phyloP scores from a whole-genome alignment of 2,797 vertebrate species.

The Allobates femoralis region DNA sequence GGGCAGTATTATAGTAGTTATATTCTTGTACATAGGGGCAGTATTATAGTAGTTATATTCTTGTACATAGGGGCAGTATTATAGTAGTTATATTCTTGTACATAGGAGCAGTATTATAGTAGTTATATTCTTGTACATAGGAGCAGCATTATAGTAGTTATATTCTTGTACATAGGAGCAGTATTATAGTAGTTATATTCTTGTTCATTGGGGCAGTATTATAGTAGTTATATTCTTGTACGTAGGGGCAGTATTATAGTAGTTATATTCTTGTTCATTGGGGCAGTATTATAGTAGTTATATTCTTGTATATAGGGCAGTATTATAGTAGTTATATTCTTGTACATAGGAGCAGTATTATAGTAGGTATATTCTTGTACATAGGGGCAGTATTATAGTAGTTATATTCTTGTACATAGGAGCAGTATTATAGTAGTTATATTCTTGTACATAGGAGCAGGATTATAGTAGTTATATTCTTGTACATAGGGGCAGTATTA shows the following conservation, averaged over 20 bases:
- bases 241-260: conserved; percentile 14
- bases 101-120: conserved; percentile 12
- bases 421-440: not conserved
- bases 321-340: conserved; percentile 21
- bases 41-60: conserved; percentile 23
- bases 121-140: conserved; percentile 14
- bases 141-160: conserved; percentile 4
- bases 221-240: conserved; percentile 19
- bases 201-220: not conserved
- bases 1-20: not conserved
- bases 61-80: conserved; percentile 15
- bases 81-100: conserved; percentile 28
- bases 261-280: conserved; percentile 17
- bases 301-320: not conserved
- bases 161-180: too few species aligned
- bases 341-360: conserved; percentile 13
- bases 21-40: conserved; percentile 12
- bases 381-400: conserved; percentile 9
- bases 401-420: conserved; percentile 21
- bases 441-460: not conserved
- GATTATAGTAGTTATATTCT: too few species aligned
- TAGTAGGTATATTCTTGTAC: conserved; percentile 8
- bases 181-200: conserved; percentile 32
- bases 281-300: conserved; percentile 2
- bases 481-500: too few species aligned